A percentile compares a stretch with the other conserved stretches of the same genome.
Conservation (phyloP, 2,888 invertebrate genomes). For the Xestia rhomboidea region DNA sequence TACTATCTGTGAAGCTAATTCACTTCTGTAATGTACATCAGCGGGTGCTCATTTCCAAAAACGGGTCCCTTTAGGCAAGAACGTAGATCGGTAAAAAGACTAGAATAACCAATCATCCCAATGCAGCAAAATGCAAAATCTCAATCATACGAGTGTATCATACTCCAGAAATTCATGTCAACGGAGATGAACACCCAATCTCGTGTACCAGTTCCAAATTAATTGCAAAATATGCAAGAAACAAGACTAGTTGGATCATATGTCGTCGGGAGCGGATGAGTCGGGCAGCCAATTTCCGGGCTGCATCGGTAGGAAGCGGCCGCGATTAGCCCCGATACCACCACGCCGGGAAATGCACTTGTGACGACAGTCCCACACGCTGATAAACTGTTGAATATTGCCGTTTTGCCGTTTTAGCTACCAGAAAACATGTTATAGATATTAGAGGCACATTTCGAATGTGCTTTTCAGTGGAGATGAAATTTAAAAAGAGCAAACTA, state of each 20-base stretch:
- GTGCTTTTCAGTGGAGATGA: not conserved
- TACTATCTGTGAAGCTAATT: not conserved
- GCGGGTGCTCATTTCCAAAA: not conserved
- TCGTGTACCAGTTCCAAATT: slow-evolving; percentile 35
- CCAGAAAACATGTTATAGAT: slow-evolving; percentile 33
- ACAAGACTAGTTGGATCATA: slow-evolving; percentile 62
- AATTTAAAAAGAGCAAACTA: not conserved
- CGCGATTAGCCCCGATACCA: slow-evolving; percentile 66
- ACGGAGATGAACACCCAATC: slow-evolving; percentile 46
- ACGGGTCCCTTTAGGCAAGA: not conserved
- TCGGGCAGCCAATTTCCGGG: slow-evolving; percentile 79
- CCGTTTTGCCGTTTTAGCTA: slow-evolving; percentile 37
- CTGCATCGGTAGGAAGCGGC: slow-evolving; percentile 72
- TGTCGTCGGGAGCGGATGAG: slow-evolving; percentile 70
- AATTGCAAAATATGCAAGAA: slow-evolving; percentile 67
- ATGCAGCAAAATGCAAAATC: not conserved
- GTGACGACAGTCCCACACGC: slow-evolving; percentile 43
- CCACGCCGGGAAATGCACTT: slow-evolving; percentile 65
- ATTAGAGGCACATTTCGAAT: slow-evolving; percentile 14
- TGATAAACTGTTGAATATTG: slow-evolving; percentile 62
- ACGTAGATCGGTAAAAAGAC: not conserved
- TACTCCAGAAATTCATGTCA: not conserved
- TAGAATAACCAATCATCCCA: not conserved
- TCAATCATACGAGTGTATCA: not conserved
- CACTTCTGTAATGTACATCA: not conserved